A percentile compares a stretch with the other conserved stretches of the same genome.
Conservation (phyloP, 2,113 vertebrate genomes). For the Rhynchopsitta pachyrhyncha region DNA sequence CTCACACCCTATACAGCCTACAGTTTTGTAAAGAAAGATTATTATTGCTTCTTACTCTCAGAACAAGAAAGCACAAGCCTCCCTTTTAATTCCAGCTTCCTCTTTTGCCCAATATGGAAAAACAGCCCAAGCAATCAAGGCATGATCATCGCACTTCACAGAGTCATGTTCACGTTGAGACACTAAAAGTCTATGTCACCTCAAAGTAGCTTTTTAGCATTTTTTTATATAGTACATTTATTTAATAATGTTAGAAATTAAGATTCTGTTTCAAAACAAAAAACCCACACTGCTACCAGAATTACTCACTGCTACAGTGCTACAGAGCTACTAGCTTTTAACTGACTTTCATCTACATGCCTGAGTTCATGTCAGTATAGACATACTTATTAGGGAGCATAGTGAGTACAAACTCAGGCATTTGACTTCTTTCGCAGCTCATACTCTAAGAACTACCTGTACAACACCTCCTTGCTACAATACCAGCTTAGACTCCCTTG, state of each 20-base stretch:
- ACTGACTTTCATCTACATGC: not conserved
- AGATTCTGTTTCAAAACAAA: not conserved
- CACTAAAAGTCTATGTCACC: not conserved
- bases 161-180: rapidly evolving
- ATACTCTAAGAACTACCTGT: not conserved
- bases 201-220: not conserved
- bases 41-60: not conserved
- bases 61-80: not conserved
- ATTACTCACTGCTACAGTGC: not conserved
- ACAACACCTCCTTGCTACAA: not conserved
- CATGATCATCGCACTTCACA: not conserved
- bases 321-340: not conserved
- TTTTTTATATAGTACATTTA: not conserved
- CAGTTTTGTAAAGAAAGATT: not conserved
- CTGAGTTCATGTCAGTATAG: not conserved
- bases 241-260: not conserved
- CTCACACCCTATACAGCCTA: not conserved
- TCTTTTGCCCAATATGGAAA: not conserved
- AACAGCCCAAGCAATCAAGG: not conserved
- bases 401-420: not conserved
- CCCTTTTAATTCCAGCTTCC: not conserved
- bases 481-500: not conserved
- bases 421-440: not conserved
- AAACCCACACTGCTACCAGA: not conserved
- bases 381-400: not conserved